Evolutionary conservation across 2,113 vertebrate species (phyloP), one percentile per base, ranked within the genome.

Genomic region (Sceloporus tristichus): DNA sequence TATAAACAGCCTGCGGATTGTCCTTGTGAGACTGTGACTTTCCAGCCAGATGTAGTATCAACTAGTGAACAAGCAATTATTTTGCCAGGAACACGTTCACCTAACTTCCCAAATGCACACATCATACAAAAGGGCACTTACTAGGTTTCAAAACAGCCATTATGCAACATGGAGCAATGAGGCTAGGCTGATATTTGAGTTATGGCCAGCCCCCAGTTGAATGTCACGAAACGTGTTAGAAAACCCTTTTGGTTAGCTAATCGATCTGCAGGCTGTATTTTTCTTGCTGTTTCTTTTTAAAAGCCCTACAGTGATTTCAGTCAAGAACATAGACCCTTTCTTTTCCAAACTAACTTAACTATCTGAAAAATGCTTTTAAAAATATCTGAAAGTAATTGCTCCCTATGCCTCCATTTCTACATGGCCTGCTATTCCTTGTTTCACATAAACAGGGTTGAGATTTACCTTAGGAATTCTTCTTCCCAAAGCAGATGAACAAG

Each of bases 331-430:
- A 74, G 70, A 34, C 48, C 29, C 48, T 73, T 84, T 84, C 18
- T 84, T 84, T 73, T 74, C 68, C 66, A 34, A 54, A 34, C 42
- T 54, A 5, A 74, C 29, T 23, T 21, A 84, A 19, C 18, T 11
- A 73, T 34, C 66, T 21, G 9, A 73, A 84, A 84, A 73, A 13
- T 18, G 53, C 42, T 71, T 48, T 68, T 16, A 48, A 84, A 84
- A 54, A 34, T 48, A 84, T n/a, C 82, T 21, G 27, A 84, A 73
- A 73, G 29, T 2, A 84, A 56, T 73, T 84, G 53, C 82, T 84
- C 8, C 48, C 42, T 84, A 34, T n/a, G 10, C 48, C 18, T 48
- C 29, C 53, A 79, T 54, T n/a, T 79, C 53, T 18, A 79, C 25
- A 79, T 18, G 13, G 2, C 13, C 27, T 56, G 11, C 53, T 79